phyloP scores from a whole-genome alignment of 2,797 vertebrate species.

The Myotis myotis region DNA sequence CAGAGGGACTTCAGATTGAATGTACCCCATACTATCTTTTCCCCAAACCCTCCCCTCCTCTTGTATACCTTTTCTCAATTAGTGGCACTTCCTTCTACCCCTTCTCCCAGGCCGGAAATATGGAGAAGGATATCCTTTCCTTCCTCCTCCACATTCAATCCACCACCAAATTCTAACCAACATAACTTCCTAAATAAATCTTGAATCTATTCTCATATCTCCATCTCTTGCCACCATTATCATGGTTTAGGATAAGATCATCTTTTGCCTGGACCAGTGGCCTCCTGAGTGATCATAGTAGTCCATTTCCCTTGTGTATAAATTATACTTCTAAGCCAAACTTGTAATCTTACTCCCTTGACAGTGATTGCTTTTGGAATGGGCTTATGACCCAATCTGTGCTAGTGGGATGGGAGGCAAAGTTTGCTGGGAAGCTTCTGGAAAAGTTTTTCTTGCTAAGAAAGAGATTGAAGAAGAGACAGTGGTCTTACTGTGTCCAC shows the following conservation, averaged over 20 bases:
- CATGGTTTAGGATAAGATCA: not conserved
- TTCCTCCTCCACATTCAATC: not conserved
- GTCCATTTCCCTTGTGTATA: not conserved
- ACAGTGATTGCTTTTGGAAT: not conserved
- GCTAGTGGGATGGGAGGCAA: not conserved
- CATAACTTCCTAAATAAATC: not conserved
- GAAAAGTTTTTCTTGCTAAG: not conserved
- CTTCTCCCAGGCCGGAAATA: not conserved
- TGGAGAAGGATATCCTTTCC: not conserved
- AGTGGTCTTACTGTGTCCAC: not conserved
- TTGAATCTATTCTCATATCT: not conserved
- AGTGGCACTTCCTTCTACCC: not conserved
- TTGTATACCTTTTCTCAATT: not conserved
- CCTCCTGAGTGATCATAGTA: not conserved
- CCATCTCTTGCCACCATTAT: not conserved
- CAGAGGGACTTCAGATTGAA: not conserved
- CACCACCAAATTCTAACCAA: not conserved
- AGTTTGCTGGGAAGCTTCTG: not conserved
- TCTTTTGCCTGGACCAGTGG: not conserved
- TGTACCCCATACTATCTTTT: not conserved
- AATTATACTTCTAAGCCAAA: constrained; percentile 7
- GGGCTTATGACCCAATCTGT: not conserved
- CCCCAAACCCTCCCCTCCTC: not conserved
- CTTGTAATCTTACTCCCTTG: not conserved
- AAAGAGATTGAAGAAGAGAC: not conserved